Evolutionary conservation across 2,888 invertebrate genomes (phyloP).

Genomic region (Heliothis peltigera): DNA sequence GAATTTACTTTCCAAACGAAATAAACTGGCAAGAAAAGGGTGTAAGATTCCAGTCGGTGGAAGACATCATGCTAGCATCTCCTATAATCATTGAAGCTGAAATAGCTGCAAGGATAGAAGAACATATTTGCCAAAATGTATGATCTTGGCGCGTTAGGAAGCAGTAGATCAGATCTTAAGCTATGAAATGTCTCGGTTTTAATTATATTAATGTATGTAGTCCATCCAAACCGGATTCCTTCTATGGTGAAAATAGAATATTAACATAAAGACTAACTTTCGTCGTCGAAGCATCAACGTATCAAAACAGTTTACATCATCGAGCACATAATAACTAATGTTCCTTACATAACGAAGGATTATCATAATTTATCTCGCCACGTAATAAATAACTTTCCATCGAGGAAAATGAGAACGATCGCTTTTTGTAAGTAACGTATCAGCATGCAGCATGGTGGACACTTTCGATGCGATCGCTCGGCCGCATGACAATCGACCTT

Average conservation of each 20-base stretch:
- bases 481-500: constrained; percentile 61
- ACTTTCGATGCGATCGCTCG: constrained; percentile 72
- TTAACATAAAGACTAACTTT: constrained; percentile 19
- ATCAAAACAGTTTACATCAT: constrained; percentile 42
- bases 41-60: no score
- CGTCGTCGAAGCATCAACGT: constrained; percentile 11
- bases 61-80: no score
- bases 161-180: neutral
- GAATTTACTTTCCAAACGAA: neutral
- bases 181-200: neutral
- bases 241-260: neutral
- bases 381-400: constrained; percentile 67
- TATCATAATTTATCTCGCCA: constrained; percentile 42
- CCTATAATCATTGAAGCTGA: no score
- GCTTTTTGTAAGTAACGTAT: constrained; percentile 63
- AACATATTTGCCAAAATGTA: no score
- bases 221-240: constrained; percentile 8
- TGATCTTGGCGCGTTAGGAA: no score
- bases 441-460: constrained; percentile 69
- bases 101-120: no score
- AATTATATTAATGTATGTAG: neutral
- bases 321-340: constrained; percentile 16
- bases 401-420: constrained; percentile 56
- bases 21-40: neutral
- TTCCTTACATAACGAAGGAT: constrained; percentile 38